phyloP scores from a whole-genome alignment of 2,797 vertebrate species.

The Rhinatrema bivittatum region DNA sequence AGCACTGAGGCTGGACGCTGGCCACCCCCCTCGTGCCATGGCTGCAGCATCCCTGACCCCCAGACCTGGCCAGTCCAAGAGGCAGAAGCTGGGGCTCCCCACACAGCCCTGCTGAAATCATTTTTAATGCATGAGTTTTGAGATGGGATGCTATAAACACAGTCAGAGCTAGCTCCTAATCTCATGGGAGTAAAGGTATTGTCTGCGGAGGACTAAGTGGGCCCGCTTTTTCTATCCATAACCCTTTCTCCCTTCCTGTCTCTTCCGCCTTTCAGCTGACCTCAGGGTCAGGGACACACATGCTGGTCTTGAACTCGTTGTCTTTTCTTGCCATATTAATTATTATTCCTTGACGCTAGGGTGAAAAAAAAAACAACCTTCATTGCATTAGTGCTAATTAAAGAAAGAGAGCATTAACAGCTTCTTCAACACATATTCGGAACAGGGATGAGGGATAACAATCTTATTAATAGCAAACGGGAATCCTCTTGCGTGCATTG shows the following conservation, averaged over 20 bases:
- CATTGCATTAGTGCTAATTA: conserved; percentile 61
- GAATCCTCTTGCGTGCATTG: too few species aligned
- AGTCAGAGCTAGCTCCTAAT: conserved; percentile 1
- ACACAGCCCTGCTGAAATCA: too few species aligned
- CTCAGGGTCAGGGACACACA: conserved; percentile 43
- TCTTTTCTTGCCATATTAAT: conserved; percentile 60
- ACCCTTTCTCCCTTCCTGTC: conserved; percentile 21
- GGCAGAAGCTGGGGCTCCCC: too few species aligned
- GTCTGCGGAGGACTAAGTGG: conserved; percentile 13
- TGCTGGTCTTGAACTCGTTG: conserved; percentile 50
- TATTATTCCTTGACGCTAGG: conserved; percentile 46
- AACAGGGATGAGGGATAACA: conserved; percentile 33
- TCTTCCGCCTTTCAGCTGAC: conserved; percentile 32
- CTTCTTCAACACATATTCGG: too few species aligned
- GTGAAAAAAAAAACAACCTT: conserved; percentile 50
- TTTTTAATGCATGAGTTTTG: conserved; percentile 6
- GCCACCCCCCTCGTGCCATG: too few species aligned
- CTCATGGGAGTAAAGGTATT: too few species aligned
- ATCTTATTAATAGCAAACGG: conserved; percentile 31
- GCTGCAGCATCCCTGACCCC: background rate
- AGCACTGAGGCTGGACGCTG: too few species aligned
- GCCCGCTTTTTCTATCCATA: background rate
- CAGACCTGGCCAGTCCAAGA: conserved; percentile 2
- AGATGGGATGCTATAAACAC: conserved; percentile 2
- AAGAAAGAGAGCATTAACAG: conserved; percentile 44